These are phyloP conservation scores for Coenonympha arcania DNA, from an alignment of 2,888 invertebrate genomes.

Conservation along the genomic window DNA sequence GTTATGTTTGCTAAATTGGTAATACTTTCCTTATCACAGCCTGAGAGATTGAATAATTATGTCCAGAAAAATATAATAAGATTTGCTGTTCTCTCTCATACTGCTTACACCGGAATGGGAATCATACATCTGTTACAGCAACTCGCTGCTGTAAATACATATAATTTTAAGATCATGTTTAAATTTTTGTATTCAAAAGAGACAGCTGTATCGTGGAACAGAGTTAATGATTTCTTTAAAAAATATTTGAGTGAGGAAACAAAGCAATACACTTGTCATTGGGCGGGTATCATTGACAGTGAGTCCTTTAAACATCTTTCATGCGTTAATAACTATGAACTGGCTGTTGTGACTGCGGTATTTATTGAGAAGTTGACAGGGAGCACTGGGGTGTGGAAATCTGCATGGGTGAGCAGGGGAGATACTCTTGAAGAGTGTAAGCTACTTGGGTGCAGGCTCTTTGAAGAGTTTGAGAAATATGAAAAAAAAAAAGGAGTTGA, in stretches of 20 bases:
- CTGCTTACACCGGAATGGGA: slow-evolving; percentile 27
- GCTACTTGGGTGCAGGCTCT: slow-evolving; percentile 12
- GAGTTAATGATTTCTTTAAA: slow-evolving; percentile 18
- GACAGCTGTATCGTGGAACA: slow-evolving; percentile 23
- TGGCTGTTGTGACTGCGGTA: slow-evolving; percentile 26
- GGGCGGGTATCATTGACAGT: slow-evolving; percentile 28
- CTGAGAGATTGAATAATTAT: background rate
- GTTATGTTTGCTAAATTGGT: slow-evolving; percentile 32
- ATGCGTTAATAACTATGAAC: slow-evolving; percentile 24
- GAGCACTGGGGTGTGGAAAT: slow-evolving; percentile 24
- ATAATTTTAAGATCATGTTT: background rate
- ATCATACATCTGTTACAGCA: slow-evolving; percentile 25
- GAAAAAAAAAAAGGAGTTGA: too few relatives aligned
- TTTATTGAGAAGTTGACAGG: slow-evolving; percentile 22
- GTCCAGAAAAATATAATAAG: slow-evolving; percentile 23
- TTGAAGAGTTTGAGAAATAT: background rate
- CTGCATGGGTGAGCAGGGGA: slow-evolving; percentile 22
- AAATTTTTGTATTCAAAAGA: slow-evolving; percentile 17
- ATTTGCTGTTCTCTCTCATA: slow-evolving; percentile 25
- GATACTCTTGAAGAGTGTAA: slow-evolving; percentile 1
- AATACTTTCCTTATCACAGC: slow-evolving; percentile 17
- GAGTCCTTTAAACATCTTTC: slow-evolving; percentile 24
- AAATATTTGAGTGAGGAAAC: slow-evolving; percentile 14
- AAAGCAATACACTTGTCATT: slow-evolving; percentile 22
- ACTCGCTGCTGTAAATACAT: background rate